phyloP scores from a whole-genome alignment of 2,113 vertebrate genomes.

The Oreochromis aureus region DNA sequence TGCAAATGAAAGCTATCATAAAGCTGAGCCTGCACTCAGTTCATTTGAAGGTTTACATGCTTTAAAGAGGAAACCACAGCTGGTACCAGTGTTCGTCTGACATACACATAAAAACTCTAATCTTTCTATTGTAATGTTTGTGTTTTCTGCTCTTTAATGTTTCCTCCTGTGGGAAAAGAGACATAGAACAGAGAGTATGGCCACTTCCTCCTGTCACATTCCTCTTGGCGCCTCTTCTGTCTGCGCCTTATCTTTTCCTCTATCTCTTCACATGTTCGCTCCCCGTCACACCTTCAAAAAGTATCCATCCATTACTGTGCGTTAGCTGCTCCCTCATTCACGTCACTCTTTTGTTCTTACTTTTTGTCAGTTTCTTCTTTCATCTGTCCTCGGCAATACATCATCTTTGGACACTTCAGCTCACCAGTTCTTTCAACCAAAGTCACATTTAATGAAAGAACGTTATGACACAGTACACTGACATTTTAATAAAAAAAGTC shows the following conservation, averaged over 20 bases:
- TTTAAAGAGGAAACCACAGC: conserved; percentile 1
- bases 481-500: not conserved
- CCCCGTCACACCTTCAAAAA: not conserved
- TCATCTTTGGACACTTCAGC: not conserved
- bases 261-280: not conserved
- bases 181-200: not conserved
- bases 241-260: conserved; percentile 1
- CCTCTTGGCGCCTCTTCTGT: conserved; percentile 36
- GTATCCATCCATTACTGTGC: not conserved
- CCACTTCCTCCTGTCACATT: conserved; percentile 28
- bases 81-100: not conserved
- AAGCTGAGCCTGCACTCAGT: not conserved
- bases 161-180: not conserved
- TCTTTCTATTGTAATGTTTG: not conserved
- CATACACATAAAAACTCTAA: not conserved
- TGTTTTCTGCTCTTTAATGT: not conserved
- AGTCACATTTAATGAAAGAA: not conserved
- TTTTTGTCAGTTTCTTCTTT: not conserved
- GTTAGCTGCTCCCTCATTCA: not conserved
- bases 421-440: not conserved
- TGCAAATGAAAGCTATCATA: not conserved
- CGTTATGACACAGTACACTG: accelerated
- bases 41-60: not conserved
- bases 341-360: not conserved
- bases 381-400: not conserved